Percentiles rank a stretch among this genome's conserved stretches.
phyloP scores from a whole-genome alignment of 2,113 vertebrate species.

The Brienomyrus longianalis region DNA sequence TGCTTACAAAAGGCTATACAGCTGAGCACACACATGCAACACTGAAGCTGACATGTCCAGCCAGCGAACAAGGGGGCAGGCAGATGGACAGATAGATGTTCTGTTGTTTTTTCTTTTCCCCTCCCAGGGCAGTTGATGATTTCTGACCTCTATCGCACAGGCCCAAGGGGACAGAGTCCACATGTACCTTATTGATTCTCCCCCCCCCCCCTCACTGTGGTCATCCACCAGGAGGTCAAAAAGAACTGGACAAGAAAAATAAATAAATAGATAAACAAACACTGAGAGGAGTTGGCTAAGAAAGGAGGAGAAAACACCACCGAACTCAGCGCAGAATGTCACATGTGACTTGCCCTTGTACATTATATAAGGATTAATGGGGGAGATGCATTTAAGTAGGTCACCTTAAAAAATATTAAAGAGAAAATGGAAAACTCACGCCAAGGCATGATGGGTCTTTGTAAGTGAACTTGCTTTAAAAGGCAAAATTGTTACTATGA shows the following conservation, averaged over 20 bases:
- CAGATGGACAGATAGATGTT: not conserved
- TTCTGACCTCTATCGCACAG: not conserved
- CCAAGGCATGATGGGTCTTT: not conserved
- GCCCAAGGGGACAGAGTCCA: not conserved
- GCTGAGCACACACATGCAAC: not conserved
- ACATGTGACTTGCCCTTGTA: constrained; percentile 13
- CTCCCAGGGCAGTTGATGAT: not conserved
- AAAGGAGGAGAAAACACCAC: not conserved
- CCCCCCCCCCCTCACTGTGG: not conserved
- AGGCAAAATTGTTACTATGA: not conserved
- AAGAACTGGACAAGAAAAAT: constrained; percentile 26
- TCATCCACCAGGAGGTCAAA: constrained; percentile 12
- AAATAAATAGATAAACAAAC: not conserved
- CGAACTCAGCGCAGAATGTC: constrained; percentile 21
- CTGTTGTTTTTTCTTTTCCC: not conserved
- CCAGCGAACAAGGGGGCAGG: not conserved
- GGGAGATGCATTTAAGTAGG: constrained; percentile 26
- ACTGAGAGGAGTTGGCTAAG: not conserved
- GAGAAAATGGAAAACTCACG: not conserved
- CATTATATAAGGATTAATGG: constrained; percentile 24
- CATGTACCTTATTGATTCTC: not conserved
- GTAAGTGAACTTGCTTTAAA: not conserved
- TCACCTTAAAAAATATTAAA: not conserved
- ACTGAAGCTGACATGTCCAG: not conserved
- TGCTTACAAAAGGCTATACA: not conserved